Evolutionary conservation across 2,888 invertebrate genomes (phyloP).

Genomic region (Meteorus cinctellus): DNA sequence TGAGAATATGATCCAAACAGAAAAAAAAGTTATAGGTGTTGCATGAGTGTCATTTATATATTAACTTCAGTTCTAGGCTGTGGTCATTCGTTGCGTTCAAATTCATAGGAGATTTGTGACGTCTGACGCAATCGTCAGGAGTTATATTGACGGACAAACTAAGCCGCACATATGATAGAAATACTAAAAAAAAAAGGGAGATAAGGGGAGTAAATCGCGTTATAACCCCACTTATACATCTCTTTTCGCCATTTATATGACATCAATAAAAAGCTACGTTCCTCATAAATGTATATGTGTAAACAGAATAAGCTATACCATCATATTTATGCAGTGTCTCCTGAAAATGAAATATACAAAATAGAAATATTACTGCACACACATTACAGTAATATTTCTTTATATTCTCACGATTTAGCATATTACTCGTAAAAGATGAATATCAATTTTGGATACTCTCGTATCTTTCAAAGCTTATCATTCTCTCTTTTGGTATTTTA

Average conservation of each 20-base stretch:
- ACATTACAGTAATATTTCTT: background rate
- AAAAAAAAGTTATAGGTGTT: background rate
- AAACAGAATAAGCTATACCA: conserved; percentile 3
- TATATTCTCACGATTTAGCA: background rate
- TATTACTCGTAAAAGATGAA: conserved; percentile 5
- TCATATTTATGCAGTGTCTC: background rate
- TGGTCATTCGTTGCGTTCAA: background rate
- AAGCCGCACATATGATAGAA: conserved; percentile 21
- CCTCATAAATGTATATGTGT: background rate
- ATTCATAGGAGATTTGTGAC: conserved; percentile 31
- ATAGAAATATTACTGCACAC: background rate
- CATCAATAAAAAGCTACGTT: background rate
- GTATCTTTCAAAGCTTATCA: background rate
- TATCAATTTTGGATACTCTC: background rate
- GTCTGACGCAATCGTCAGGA: conserved; percentile 24
- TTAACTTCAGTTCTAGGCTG: conserved; percentile 16
- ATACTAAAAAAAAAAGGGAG: conserved; percentile 23
- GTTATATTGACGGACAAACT: conserved; percentile 25
- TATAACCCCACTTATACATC: conserved; percentile 1
- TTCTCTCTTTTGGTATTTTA: background rate
- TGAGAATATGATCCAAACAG: background rate
- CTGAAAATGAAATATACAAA: conserved; percentile 1
- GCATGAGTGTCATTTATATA: conserved; percentile 6
- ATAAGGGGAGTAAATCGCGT: conserved; percentile 3
- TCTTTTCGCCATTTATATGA: background rate